phyloP scores from a whole-genome alignment of 2,888 invertebrate genomes.

The Pammene aurita region DNA sequence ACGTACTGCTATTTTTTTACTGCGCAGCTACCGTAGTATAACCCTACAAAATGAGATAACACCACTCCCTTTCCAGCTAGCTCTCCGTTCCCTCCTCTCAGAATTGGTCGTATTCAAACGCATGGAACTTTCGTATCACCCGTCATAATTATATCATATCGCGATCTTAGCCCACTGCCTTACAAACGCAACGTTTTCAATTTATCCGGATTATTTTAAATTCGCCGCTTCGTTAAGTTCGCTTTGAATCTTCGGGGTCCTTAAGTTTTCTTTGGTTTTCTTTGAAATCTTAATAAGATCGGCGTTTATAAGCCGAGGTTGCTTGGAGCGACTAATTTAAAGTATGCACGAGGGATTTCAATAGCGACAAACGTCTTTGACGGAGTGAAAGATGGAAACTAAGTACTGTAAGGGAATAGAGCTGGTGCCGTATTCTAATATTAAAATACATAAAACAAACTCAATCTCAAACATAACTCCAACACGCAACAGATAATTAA shows the following conservation, averaged over 20 bases:
- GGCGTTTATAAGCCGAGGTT: constrained; percentile 3
- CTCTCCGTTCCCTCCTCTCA: not conserved
- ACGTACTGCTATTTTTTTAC: constrained; percentile 15
- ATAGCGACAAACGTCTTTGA: not conserved
- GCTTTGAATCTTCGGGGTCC: constrained; percentile 15
- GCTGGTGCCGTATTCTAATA: too few species aligned
- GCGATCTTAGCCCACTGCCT: constrained; percentile 1
- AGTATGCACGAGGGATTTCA: not conserved
- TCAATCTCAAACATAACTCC: too few species aligned
- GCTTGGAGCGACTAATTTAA: not conserved
- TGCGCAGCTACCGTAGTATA: constrained; percentile 38
- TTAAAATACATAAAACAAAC: too few species aligned
- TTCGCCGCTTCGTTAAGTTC: constrained; percentile 24
- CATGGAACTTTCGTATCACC: constrained; percentile 24
- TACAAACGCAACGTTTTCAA: constrained; percentile 12
- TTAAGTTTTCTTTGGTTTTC: constrained; percentile 8
- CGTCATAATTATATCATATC: constrained; percentile 31
- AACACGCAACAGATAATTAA: too few species aligned
- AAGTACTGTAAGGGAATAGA: too few species aligned
- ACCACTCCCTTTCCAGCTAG: not conserved
- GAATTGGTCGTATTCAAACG: constrained; percentile 12
- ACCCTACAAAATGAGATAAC: constrained; percentile 19
- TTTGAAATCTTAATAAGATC: constrained; percentile 28
- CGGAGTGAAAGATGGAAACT: too few species aligned
- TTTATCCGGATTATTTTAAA: constrained; percentile 26